phyloP scores from a whole-genome alignment of 2,797 vertebrate species.

The Brotula barbata region DNA sequence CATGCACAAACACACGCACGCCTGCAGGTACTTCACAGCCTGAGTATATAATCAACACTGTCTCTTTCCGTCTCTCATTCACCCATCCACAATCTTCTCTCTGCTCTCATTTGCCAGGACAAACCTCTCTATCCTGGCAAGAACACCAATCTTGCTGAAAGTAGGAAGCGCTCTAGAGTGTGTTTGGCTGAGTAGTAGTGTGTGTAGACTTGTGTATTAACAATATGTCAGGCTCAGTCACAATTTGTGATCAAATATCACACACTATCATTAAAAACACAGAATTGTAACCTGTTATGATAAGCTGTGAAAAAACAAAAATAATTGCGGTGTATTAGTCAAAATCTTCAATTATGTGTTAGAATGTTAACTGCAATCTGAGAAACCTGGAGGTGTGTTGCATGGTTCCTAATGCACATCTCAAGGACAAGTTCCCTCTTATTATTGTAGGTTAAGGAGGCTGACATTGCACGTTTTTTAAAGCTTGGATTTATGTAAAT shows the following conservation, averaged over 20 bases:
- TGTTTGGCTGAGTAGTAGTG: slow-evolving; percentile 20
- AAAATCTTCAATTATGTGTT: too few species aligned
- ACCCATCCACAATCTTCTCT: slow-evolving; percentile 35
- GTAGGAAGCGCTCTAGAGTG: slow-evolving; percentile 22
- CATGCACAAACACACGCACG: slow-evolving; percentile 1
- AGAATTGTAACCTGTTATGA: too few species aligned
- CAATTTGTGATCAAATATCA: slow-evolving; percentile 10
- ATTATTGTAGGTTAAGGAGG: background rate
- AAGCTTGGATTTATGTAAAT: slow-evolving; percentile 43
- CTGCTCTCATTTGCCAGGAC: slow-evolving; percentile 55
- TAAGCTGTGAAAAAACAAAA: too few species aligned
- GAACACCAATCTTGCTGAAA: slow-evolving; percentile 34
- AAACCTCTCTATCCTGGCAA: slow-evolving; percentile 59
- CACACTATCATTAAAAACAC: too few species aligned
- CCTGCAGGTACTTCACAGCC: slow-evolving; percentile 47
- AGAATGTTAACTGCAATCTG: too few species aligned
- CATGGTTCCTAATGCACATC: slow-evolving; percentile 10
- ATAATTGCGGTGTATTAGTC: too few species aligned
- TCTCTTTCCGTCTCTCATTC: slow-evolving; percentile 48
- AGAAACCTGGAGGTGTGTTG: background rate
- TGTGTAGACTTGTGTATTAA: slow-evolving; percentile 4
- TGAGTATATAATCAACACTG: slow-evolving; percentile 55
- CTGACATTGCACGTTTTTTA: slow-evolving; percentile 36
- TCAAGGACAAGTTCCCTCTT: slow-evolving; percentile 39
- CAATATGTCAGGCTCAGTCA: background rate